Evolutionary conservation across 2,888 invertebrate species (phyloP), one percentile per base, ranked within the genome.

Genomic region (Liposcelis brunnea): DNA sequence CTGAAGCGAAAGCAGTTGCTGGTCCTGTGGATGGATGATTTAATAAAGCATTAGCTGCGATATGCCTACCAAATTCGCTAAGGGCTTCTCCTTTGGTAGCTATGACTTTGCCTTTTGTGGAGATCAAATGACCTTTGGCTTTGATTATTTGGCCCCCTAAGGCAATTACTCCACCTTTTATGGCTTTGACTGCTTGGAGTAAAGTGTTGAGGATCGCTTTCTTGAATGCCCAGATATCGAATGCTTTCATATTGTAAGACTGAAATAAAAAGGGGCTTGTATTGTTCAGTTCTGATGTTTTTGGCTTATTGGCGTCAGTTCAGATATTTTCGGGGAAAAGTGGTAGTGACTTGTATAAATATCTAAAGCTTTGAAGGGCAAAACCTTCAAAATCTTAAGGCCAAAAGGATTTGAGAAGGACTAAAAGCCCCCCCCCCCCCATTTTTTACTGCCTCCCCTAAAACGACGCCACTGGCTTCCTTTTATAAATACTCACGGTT

Each of bases 101-200:
- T 19, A 71, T 55, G 0, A 67, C 62, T 56, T 71, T 71, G 16
- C 77, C 78, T 53, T 74, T 71, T 10, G 75, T 71, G 15, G 72
- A 69, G 18, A 77, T 62, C 14, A 75, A 61, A 54, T 75, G 74
- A 10, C 87, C 86, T 45, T 85, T 77, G 35, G 85, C 86, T 64
- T 86, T 86, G 54, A 87, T 79, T 21, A 89, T 66, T 60, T 86
- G 84, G 0, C 87, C 87, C 57, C 85, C 86, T n/a, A 86, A 70
- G 19, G 86, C 86, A 2, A 87, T 77, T 8, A 85, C 80, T 42
- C 86, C 85, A 8, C 87, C 87, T 7, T 85, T 82, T 50, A 89
- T 82, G 11, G 87, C 86, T 58, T 87, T 87, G 1, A 85, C 79
- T 0, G 87, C 86, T 71, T 87, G 85, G 58, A 87, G 74, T 8